phyloP scores from a whole-genome alignment of 2,888 invertebrate species.

The Lasioglossum marginatum region DNA sequence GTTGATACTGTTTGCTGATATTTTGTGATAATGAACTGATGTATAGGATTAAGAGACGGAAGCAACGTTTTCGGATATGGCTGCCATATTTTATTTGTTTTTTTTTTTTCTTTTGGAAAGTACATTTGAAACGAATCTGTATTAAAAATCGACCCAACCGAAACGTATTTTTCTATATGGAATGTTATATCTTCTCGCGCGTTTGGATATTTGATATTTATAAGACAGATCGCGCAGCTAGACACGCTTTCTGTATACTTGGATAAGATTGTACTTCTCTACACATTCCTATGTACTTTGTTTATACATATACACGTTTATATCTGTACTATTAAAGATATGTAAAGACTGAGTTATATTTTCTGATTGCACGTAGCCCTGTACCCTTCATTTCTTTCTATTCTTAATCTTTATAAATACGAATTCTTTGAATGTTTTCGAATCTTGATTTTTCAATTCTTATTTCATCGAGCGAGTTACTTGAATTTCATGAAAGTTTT shows the following conservation, averaged over 20 bases:
- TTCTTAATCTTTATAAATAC: neutral
- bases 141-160: neutral
- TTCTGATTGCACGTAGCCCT: neutral
- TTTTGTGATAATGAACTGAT: neutral
- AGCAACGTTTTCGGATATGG: neutral
- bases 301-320: neutral
- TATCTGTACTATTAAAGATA: neutral
- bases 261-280: conserved; percentile 3
- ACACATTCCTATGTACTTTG: neutral
- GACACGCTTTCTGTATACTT: neutral
- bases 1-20: neutral
- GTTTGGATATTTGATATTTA: conserved; percentile 10
- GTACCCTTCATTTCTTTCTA: neutral
- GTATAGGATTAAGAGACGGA: neutral
- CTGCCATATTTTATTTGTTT: neutral
- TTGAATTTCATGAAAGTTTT: neutral
- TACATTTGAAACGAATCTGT: neutral
- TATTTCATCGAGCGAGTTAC: neutral
- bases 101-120: neutral
- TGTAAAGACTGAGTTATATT: neutral
- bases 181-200: neutral
- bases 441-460: neutral
- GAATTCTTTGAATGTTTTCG: neutral
- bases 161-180: conserved; percentile 33
- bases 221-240: too few relatives aligned